These are phyloP conservation scores for Diarsia brunnea DNA, from an alignment of 2,888 invertebrate genomes.

Conservation along the genomic window DNA sequence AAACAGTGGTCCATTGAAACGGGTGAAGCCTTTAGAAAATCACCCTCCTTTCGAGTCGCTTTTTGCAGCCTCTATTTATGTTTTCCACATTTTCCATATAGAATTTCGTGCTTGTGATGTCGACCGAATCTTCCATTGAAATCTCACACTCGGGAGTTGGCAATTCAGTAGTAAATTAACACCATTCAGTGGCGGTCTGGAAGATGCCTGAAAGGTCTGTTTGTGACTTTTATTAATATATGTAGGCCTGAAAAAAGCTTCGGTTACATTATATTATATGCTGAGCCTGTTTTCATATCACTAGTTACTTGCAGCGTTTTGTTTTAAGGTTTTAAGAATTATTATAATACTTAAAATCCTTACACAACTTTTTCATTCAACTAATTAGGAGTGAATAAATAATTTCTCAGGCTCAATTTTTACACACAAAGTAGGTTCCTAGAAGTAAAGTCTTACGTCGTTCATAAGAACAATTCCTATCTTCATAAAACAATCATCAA, in stretches of 20 bases:
- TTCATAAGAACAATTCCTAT: background rate
- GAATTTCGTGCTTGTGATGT: slow-evolving; percentile 82
- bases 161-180: slow-evolving; percentile 87
- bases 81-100: slow-evolving; percentile 89
- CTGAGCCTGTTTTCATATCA: slow-evolving; percentile 2
- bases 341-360: too few relatives aligned
- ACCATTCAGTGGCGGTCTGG: slow-evolving; percentile 79
- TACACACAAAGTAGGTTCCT: background rate
- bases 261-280: slow-evolving; percentile 5
- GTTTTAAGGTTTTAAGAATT: background rate
- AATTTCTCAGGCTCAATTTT: background rate
- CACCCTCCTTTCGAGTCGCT: slow-evolving; percentile 86
- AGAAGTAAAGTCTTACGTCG: background rate
- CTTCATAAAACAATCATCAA: slow-evolving; percentile 1
- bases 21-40: slow-evolving; percentile 88
- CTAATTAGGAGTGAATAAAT: background rate
- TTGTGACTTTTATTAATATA: slow-evolving; percentile 56
- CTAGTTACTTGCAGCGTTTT: background rate
- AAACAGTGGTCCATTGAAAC: slow-evolving; percentile 88
- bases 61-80: slow-evolving; percentile 86
- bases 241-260: slow-evolving; percentile 40
- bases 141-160: slow-evolving; percentile 82
- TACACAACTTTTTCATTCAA: too few relatives aligned
- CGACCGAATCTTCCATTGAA: slow-evolving; percentile 84
- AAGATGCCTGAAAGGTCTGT: slow-evolving; percentile 71